Evolutionary conservation across 2,888 invertebrate genomes (phyloP).

Genomic region (Silvanus unidentatus): DNA sequence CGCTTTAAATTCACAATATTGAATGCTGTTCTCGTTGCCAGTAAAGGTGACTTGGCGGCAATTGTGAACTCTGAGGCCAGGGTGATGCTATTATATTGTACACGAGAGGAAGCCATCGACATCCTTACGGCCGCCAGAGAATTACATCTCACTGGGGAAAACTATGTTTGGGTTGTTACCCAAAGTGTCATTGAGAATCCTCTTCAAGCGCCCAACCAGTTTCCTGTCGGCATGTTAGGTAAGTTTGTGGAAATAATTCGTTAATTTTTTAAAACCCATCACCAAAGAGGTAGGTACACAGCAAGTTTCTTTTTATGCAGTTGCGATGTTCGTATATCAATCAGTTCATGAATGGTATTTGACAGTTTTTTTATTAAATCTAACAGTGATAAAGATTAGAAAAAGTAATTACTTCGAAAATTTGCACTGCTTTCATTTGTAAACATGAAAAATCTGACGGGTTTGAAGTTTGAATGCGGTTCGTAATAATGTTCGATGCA

Average conservation of each 20-base stretch:
- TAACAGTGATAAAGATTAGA: too few relatives aligned
- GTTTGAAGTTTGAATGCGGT: too few relatives aligned
- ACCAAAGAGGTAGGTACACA: too few relatives aligned
- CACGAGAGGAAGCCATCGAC: slow-evolving; percentile 77
- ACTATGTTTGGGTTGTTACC: slow-evolving; percentile 95
- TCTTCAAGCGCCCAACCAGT: slow-evolving; percentile 67
- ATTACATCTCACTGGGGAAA: slow-evolving; percentile 77
- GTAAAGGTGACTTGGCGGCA: slow-evolving; percentile 70
- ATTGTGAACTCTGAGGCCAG: slow-evolving; percentile 85
- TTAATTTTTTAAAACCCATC: slow-evolving; percentile 3
- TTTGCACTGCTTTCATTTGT: too few relatives aligned
- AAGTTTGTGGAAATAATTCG: slow-evolving; percentile 35
- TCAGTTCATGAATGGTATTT: too few relatives aligned
- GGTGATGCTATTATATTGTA: slow-evolving; percentile 88
- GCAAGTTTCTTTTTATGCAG: too few relatives aligned
- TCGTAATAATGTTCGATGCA: too few relatives aligned
- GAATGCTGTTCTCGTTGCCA: slow-evolving; percentile 78
- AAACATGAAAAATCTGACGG: too few relatives aligned
- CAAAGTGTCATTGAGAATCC: slow-evolving; percentile 86
- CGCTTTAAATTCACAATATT: slow-evolving; percentile 76
- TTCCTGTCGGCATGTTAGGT: slow-evolving; percentile 91
- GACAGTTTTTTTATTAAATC: too few relatives aligned
- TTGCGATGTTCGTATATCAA: too few relatives aligned
- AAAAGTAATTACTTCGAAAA: too few relatives aligned
- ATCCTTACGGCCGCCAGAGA: slow-evolving; percentile 73